phyloP scores from a whole-genome alignment of 1,140 invertebrate species.

The Apis mellifera region Amel_HAv3.1 CM009935.2:11437501-11438000 shows the following conservation, averaged over 20 bases:
- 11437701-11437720: neutral
- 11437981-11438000: conserved; percentile 56
- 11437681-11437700: neutral
- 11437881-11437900: conserved; percentile 76
- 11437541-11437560: conserved; percentile 89
- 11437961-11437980: conserved; percentile 17
- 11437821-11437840: conserved; percentile 45
- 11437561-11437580: conserved; percentile 95
- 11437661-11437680: conserved; percentile 42
- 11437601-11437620: conserved; percentile 90
- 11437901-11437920: conserved; percentile 77
- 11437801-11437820: conserved; percentile 17
- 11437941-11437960: conserved; percentile 30
- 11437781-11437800: conserved; percentile 27
- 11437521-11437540: conserved; percentile 87
- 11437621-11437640: conserved; percentile 91
- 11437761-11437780: neutral
- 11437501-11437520: conserved; percentile 94
- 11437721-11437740: neutral
- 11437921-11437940: conserved; percentile 68
- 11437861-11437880: conserved; percentile 70
- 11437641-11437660: conserved; percentile 87
- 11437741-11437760: neutral
- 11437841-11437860: conserved; percentile 76
- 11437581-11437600: conserved; percentile 94